Conservation (phyloP, 2,797 vertebrate species). For the Taeniopygia guttata region DNA sequence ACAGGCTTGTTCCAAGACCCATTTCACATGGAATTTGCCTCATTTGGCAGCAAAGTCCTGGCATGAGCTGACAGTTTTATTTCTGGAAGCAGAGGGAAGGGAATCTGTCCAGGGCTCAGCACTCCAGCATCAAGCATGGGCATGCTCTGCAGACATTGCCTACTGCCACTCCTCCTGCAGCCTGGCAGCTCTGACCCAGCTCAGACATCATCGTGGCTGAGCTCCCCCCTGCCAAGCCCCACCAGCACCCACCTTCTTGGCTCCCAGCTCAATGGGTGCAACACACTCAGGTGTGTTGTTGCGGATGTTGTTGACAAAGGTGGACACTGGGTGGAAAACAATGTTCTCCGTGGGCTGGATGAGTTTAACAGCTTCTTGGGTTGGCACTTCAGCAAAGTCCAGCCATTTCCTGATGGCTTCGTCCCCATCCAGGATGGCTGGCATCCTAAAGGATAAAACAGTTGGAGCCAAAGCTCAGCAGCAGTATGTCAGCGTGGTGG, state of each 20-base stretch:
- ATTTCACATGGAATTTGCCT: slow-evolving; percentile 12
- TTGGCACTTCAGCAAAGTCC: slow-evolving; percentile 87
- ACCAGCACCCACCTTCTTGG: slow-evolving; percentile 77
- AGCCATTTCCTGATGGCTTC: slow-evolving; percentile 91
- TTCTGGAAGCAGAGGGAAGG: neutral
- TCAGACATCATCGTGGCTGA: rapidly evolving
- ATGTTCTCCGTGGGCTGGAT: slow-evolving; percentile 85
- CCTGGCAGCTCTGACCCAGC: neutral
- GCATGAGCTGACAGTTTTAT: neutral
- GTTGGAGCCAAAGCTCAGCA: neutral
- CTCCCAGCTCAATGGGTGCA: slow-evolving; percentile 74
- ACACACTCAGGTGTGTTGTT: slow-evolving; percentile 89
- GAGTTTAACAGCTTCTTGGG: slow-evolving; percentile 86
- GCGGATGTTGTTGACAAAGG: slow-evolving; percentile 86
- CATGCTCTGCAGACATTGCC: neutral
- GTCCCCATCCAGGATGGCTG: slow-evolving; percentile 90
- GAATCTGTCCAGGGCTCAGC: neutral
- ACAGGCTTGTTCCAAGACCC: neutral
- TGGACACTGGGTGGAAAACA: slow-evolving; percentile 88
- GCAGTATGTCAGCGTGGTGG: rapidly evolving
- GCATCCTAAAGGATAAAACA: slow-evolving; percentile 83
- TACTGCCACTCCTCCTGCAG: neutral
- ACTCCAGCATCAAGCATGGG: neutral
- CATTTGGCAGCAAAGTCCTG: slow-evolving; percentile 4
- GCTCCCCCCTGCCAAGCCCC: neutral